Base-by-base conservation (phyloP, 2,888 invertebrate genomes). In the Erebia aethiops region DNA sequence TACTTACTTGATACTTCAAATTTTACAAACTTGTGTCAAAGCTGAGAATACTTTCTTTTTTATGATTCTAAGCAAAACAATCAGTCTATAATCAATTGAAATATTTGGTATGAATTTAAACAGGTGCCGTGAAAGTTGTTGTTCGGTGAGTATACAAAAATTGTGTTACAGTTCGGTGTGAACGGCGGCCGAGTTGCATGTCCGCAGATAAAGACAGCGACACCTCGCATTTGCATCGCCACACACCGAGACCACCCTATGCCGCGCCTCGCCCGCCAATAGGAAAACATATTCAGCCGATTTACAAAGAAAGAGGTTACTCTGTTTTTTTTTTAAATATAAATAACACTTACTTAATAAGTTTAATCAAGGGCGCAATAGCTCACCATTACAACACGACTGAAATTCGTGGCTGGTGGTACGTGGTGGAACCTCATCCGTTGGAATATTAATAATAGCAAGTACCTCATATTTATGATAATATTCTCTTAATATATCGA, bases 211-310 rank as follows among this genome's bases (percentile, higher is more conserved):
- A 83, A 90, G 90, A 90, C 89, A 89, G 87, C 81, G 80, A 87
- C 87, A 85, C 78, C 77, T 73, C 80, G 83, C 82, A 90, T 91
- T 91, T 90, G 91, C 91, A 91, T 91, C 84, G 85, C 91, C 91
- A 91, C 91, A 91, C 91, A 90, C 76, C 77, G 85, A 80, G 90
- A 88, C 91, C 91, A 90, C 90, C 89, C 82, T 71, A 57, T 16
- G 62, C 66, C 56, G 16, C 66, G 54, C 60, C 65, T 4, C 21
- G 49, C 66, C 69, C 54, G 69, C 75, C 74, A 74, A 73, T 73
- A 58, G 75, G 60, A 68, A 52, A 16, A 66, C 66, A 57, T 56
- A 66, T 66, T 43, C 46, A 43, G 41, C 46, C 66, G 21, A 66
- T 43, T 21, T 21, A 35, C 35, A 13, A 49, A 46, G 41, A 62